A percentile compares a stretch with the other conserved stretches of the same genome.
These are phyloP conservation scores for Bugulina stolonifera DNA, from an alignment of 2,888 invertebrate genomes.

Conservation along the genomic window DNA sequence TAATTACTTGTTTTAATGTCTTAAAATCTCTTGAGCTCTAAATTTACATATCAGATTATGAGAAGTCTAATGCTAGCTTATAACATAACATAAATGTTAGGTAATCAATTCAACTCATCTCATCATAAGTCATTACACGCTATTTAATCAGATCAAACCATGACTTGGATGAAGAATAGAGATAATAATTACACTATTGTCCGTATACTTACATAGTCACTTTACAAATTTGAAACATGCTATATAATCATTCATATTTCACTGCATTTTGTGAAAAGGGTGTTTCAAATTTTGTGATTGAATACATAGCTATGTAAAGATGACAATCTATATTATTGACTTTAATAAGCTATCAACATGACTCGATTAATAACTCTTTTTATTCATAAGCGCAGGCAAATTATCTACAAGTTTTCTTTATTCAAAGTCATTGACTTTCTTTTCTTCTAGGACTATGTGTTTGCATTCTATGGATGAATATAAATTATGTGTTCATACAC, in stretches of 20 bases:
- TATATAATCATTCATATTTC: neutral
- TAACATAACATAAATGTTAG: neutral
- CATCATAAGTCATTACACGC: no score
- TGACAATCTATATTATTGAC: neutral
- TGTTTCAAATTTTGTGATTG: neutral
- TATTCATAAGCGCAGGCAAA: neutral
- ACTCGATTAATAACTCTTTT: slow-evolving; percentile 19
- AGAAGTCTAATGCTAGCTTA: no score
- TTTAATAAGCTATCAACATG: neutral
- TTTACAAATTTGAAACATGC: neutral
- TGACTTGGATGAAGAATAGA: no score
- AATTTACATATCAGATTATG: neutral
- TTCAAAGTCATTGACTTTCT: neutral
- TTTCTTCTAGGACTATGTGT: no score
- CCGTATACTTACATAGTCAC: neutral
- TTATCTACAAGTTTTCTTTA: slow-evolving; percentile 6
- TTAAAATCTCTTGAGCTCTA: neutral
- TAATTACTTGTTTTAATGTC: neutral
- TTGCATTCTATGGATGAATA: no score
- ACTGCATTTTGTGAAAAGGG: neutral
- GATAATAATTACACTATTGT: no score
- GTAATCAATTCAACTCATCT: neutral
- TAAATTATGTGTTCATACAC: no score
- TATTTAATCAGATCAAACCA: no score
- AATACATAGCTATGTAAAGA: neutral